Evolutionary conservation across 2,113 vertebrate species (phyloP).

Genomic region (Mirza zaza): DNA sequence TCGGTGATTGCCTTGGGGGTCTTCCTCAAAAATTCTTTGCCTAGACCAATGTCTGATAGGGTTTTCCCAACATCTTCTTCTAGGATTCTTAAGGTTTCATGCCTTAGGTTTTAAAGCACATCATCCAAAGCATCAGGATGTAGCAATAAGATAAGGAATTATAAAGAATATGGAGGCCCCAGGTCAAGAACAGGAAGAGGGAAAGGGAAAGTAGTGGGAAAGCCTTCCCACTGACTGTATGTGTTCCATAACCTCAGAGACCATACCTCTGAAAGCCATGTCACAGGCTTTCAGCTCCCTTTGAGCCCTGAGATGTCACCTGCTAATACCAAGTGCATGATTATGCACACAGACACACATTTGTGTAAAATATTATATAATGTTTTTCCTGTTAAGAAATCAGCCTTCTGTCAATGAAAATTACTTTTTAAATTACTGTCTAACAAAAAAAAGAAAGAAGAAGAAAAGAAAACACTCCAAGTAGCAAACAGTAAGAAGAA

Average conservation of each 20-base stretch:
- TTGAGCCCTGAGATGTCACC: not conserved
- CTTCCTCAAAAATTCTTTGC: too few relatives aligned
- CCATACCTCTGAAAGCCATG: not conserved
- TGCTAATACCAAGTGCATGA: not conserved
- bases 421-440: not conserved
- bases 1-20: too few relatives aligned
- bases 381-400: not conserved
- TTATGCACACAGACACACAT: not conserved
- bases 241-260: not conserved
- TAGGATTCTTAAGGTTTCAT: too few relatives aligned
- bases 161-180: not conserved
- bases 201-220: not conserved
- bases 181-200: not conserved
- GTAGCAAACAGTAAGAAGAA: not conserved
- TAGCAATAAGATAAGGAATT: not conserved
- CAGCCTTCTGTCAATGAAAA: not conserved
- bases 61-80: too few relatives aligned
- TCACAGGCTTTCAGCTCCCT: not conserved
- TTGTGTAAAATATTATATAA: not conserved
- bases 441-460: not conserved
- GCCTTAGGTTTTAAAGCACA: not conserved
- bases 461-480: conserved; percentile 1
- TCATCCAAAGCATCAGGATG: conserved; percentile 7
- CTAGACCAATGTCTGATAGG: too few relatives aligned
- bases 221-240: not conserved